These are phyloP conservation scores for Eptesicus fuscus DNA, from an alignment of 2,113 vertebrate genomes.

Conservation along the genomic window DNA sequence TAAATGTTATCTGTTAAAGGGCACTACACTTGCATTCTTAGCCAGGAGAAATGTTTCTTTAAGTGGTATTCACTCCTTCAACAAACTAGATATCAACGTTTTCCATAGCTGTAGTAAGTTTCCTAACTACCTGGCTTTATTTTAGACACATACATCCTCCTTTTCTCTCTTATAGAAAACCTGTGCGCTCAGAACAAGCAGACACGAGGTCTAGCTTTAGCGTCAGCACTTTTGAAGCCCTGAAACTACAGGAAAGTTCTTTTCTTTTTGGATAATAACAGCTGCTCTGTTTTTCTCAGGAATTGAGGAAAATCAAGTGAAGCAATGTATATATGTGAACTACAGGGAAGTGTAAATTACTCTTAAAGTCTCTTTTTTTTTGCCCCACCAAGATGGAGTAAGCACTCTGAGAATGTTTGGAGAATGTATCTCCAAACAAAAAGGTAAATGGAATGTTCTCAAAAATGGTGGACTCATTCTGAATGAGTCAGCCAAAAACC, in stretches of 20 bases:
- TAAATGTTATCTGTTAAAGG: background rate
- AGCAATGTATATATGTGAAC: background rate
- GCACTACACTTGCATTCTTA: background rate
- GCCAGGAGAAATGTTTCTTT: slow-evolving; percentile 33
- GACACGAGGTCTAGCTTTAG: background rate
- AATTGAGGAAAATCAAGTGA: background rate
- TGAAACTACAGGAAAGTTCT: background rate
- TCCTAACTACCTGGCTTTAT: background rate
- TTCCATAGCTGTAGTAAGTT: background rate
- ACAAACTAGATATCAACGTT: background rate
- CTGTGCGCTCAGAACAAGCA: background rate
- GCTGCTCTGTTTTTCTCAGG: background rate
- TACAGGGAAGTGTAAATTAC: background rate
- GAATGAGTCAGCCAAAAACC: background rate
- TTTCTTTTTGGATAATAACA: background rate
- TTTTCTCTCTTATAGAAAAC: background rate
- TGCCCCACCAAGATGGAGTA: background rate
- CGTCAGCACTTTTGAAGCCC: background rate
- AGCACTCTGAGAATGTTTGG: background rate
- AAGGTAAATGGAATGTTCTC: background rate
- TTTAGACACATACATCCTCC: background rate
- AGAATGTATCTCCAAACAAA: background rate
- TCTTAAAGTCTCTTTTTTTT: background rate
- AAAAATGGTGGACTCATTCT: background rate
- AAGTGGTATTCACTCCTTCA: background rate